phyloP scores from a whole-genome alignment of 1,140 invertebrate genomes.

The Dryas iulia region DNA sequence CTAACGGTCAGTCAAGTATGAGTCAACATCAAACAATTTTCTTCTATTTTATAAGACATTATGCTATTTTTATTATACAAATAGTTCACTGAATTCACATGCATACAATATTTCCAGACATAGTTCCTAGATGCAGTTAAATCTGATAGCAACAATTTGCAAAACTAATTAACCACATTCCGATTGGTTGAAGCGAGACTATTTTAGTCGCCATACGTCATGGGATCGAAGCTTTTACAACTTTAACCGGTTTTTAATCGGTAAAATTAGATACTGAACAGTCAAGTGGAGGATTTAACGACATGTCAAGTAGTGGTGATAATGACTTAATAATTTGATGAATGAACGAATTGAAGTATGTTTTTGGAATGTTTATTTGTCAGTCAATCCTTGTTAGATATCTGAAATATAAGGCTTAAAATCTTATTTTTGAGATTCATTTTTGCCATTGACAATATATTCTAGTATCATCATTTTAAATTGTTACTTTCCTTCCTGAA shows the following conservation, averaged over 20 bases:
- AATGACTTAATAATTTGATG: slow-evolving; percentile 8
- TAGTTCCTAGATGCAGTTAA: slow-evolving; percentile 21
- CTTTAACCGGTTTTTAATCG: slow-evolving; percentile 29
- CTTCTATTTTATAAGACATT: not conserved
- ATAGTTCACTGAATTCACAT: not conserved
- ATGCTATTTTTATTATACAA: not conserved
- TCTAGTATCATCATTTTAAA: not conserved
- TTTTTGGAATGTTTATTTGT: not conserved
- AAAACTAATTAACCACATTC: slow-evolving; percentile 43
- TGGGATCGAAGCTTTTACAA: slow-evolving; percentile 15
- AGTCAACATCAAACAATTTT: too few relatives aligned
- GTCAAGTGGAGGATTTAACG: slow-evolving; percentile 9
- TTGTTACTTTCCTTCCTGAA: too few relatives aligned
- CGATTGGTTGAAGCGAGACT: slow-evolving; percentile 35
- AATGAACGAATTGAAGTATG: not conserved
- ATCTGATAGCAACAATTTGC: slow-evolving; percentile 36
- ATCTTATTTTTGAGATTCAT: too few relatives aligned
- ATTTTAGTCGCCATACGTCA: slow-evolving; percentile 35
- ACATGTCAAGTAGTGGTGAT: slow-evolving; percentile 5
- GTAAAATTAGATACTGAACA: slow-evolving; percentile 14
- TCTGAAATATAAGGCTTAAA: too few relatives aligned
- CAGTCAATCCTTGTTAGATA: not conserved
- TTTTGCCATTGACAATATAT: not conserved
- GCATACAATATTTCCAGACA: not conserved
- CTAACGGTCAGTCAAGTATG: too few relatives aligned